phyloP scores from a whole-genome alignment of 2,888 invertebrate genomes.

The Polymixis lichenea region DNA sequence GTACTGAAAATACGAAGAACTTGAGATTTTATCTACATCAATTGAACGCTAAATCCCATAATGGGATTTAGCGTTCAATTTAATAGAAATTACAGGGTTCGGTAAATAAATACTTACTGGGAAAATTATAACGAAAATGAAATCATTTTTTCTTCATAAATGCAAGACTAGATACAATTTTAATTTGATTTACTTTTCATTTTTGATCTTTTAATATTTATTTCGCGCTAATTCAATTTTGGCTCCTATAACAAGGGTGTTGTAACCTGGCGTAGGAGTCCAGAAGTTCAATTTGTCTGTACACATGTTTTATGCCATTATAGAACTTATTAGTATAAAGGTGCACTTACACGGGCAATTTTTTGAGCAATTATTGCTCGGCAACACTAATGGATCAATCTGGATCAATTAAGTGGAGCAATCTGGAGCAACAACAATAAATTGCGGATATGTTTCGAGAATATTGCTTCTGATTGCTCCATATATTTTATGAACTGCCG shows the following conservation, averaged over 20 bases:
- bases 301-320: not conserved
- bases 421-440: no score
- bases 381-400: no score
- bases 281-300: not conserved
- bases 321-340: not conserved
- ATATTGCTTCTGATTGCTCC: no score
- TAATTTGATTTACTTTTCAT: not conserved
- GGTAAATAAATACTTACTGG: not conserved
- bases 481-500: no score
- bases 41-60: not conserved
- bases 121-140: not conserved
- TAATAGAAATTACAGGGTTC: not conserved
- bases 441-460: no score
- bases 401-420: no score
- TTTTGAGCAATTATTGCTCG: no score
- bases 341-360: no score
- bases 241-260: not conserved
- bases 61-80: not conserved
- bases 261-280: not conserved
- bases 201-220: slow-evolving; percentile 1
- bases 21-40: slow-evolving; percentile 7
- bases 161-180: not conserved
- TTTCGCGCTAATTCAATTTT: not conserved
- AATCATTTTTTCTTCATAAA: not conserved
- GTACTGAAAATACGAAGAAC: slow-evolving; percentile 12